Conservation (phyloP, 2,113 vertebrate species). For the Eulemur rufifrons region DNA sequence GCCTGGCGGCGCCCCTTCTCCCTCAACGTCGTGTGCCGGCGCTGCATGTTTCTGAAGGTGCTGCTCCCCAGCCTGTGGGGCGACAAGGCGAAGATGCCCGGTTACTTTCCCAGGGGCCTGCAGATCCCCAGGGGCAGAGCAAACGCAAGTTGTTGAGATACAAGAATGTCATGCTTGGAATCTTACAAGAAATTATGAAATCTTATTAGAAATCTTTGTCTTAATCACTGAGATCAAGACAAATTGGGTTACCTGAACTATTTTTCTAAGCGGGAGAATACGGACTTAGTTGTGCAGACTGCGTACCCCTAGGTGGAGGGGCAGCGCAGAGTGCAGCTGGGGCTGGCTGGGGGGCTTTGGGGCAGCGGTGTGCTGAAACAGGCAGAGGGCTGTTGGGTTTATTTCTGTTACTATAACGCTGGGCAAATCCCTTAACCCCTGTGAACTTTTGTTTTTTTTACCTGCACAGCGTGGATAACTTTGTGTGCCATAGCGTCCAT, state of each 20-base stretch:
- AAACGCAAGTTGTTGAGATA: not conserved
- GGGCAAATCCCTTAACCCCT: not conserved
- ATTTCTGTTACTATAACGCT: not conserved
- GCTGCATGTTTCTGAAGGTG: slow-evolving; percentile 91
- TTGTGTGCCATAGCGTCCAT: not conserved
- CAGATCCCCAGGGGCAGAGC: not conserved
- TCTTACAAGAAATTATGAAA: not conserved
- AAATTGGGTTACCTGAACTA: not conserved
- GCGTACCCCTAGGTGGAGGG: not conserved
- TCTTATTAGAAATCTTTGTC: not conserved
- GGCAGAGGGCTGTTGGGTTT: rapidly evolving
- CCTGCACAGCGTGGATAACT: not conserved
- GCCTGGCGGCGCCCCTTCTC: slow-evolving; percentile 98
- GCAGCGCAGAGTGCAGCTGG: not conserved
- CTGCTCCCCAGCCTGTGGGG: slow-evolving; percentile 80
- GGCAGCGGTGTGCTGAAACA: not conserved
- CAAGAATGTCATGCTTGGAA: not conserved
- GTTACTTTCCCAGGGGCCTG: not conserved
- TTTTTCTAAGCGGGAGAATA: not conserved
- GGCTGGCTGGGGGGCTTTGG: not conserved
- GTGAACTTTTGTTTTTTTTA: not conserved
- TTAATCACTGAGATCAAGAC: not conserved
- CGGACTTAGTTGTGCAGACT: not conserved
- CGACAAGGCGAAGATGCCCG: not conserved
- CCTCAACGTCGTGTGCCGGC: slow-evolving; percentile 93